phyloP scores from a whole-genome alignment of 1,140 invertebrate species.

The Limonius californicus region DNA sequence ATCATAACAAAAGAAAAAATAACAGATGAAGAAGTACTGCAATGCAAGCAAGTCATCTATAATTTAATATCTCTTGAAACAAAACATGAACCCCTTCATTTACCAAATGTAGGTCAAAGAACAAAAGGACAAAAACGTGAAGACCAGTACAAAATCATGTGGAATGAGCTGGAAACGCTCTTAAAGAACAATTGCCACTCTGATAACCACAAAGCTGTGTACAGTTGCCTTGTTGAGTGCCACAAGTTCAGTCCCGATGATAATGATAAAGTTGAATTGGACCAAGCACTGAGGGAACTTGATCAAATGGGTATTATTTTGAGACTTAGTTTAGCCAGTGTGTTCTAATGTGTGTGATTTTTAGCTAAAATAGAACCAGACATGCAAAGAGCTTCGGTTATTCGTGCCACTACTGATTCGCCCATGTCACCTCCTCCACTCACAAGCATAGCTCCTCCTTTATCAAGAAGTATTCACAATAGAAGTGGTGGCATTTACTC shows the following conservation, averaged over 20 bases:
- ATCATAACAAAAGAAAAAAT: slow-evolving; percentile 80
- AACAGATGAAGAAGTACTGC: slow-evolving; percentile 78
- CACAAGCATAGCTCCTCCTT: slow-evolving; percentile 41
- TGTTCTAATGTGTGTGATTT: too few relatives aligned
- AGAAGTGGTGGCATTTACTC: slow-evolving; percentile 41
- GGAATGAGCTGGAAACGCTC: slow-evolving; percentile 83
- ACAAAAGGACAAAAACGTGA: slow-evolving; percentile 64
- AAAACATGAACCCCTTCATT: slow-evolving; percentile 75
- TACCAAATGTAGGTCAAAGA: slow-evolving; percentile 57
- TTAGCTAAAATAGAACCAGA: slow-evolving; percentile 34
- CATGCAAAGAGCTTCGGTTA: slow-evolving; percentile 61
- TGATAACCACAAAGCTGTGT: slow-evolving; percentile 69
- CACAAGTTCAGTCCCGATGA: slow-evolving; percentile 55
- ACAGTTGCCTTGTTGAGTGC: slow-evolving; percentile 82
- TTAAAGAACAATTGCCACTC: slow-evolving; percentile 70
- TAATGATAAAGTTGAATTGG: slow-evolving; percentile 62
- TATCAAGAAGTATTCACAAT: slow-evolving; percentile 27
- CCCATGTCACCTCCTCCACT: slow-evolving; percentile 70
- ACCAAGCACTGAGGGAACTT: slow-evolving; percentile 13
- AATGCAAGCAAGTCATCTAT: slow-evolving; percentile 86
- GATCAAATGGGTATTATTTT: slow-evolving; percentile 23
- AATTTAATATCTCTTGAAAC: slow-evolving; percentile 77
- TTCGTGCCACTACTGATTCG: slow-evolving; percentile 75
- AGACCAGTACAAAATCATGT: slow-evolving; percentile 87
- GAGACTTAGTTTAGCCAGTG: too few relatives aligned